Evolutionary conservation across 2,113 vertebrate genomes (phyloP).

Genomic region (Corydoras maculifer): DNA sequence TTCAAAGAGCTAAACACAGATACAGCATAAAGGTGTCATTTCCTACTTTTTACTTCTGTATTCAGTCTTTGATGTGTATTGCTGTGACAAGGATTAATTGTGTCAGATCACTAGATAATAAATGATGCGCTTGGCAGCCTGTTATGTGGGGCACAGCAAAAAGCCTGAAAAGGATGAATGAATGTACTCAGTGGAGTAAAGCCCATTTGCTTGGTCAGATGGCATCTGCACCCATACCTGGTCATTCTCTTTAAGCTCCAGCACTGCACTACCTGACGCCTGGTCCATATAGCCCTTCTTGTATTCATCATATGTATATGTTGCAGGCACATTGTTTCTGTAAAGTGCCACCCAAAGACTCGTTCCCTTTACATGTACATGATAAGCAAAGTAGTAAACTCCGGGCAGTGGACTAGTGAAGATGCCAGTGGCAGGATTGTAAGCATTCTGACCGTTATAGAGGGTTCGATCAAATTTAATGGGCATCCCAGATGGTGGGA

Average conservation of each 20-base stretch:
- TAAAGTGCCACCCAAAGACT: constrained; percentile 97
- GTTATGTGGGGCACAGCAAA: constrained; percentile 96
- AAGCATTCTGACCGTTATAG: constrained; percentile 92
- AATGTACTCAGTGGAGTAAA: constrained; percentile 97
- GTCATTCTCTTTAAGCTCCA: constrained; percentile 92
- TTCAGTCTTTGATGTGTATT: constrained; percentile 57
- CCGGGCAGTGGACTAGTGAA: constrained; percentile 90
- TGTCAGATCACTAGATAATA: constrained; percentile 50
- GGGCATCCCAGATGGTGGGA: constrained; percentile 89
- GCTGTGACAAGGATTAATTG: constrained; percentile 49
- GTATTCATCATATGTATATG: constrained; percentile 97
- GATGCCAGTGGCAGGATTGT: constrained; percentile 85
- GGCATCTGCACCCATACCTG: constrained; percentile 99
- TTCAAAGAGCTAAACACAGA: constrained; percentile 57
- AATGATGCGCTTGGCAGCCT: constrained; percentile 40
- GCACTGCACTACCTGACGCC: constrained; percentile 93
- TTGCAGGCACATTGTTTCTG: constrained; percentile 97
- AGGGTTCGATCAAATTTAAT: constrained; percentile 95
- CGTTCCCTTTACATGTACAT: constrained; percentile 96
- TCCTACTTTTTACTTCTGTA: constrained; percentile 55
- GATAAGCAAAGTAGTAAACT: constrained; percentile 97
- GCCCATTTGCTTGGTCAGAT: constrained; percentile 93
- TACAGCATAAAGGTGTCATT: constrained; percentile 58
- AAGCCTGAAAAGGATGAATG: constrained; percentile 98
- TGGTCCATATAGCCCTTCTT: constrained; percentile 99